phyloP scores from a whole-genome alignment of 2,888 invertebrate genomes.

The Gandaritis pyraliata region DNA sequence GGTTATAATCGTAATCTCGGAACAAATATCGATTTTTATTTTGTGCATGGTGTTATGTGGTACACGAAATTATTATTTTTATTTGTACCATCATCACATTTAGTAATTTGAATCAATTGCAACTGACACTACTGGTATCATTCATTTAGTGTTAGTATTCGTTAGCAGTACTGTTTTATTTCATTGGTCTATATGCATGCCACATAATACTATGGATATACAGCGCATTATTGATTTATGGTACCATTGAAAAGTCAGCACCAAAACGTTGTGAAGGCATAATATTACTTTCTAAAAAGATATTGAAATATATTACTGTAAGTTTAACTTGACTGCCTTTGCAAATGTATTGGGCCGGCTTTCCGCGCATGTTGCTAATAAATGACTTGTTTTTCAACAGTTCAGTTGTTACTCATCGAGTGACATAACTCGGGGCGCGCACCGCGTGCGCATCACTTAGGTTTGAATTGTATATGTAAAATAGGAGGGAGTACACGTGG shows the following conservation, averaged over 20 bases:
- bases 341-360: slow-evolving; percentile 73
- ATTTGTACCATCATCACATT: slow-evolving; percentile 37
- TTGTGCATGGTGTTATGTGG: slow-evolving; percentile 83
- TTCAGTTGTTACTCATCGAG: slow-evolving; percentile 83
- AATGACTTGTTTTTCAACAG: slow-evolving; percentile 85
- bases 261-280: slow-evolving; percentile 76
- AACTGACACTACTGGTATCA: slow-evolving; percentile 44
- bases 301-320: slow-evolving; percentile 12
- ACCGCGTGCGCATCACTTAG: slow-evolving; percentile 83
- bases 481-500: slow-evolving; percentile 80
- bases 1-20: slow-evolving; percentile 42
- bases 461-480: slow-evolving; percentile 83
- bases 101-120: slow-evolving; percentile 45
- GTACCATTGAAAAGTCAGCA: slow-evolving; percentile 74
- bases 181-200: slow-evolving; percentile 67
- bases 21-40: slow-evolving; percentile 48
- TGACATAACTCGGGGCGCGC: slow-evolving; percentile 84
- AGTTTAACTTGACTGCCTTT: slow-evolving; percentile 55
- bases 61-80: slow-evolving; percentile 56
- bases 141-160: slow-evolving; percentile 44
- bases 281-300: slow-evolving; percentile 11
- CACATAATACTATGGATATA: slow-evolving; percentile 81
- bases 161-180: slow-evolving; percentile 44
- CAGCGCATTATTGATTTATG: slow-evolving; percentile 68
- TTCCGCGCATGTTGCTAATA: slow-evolving; percentile 83